phyloP scores from a whole-genome alignment of 2,888 invertebrate genomes.

The Periphyllus acericola region DNA sequence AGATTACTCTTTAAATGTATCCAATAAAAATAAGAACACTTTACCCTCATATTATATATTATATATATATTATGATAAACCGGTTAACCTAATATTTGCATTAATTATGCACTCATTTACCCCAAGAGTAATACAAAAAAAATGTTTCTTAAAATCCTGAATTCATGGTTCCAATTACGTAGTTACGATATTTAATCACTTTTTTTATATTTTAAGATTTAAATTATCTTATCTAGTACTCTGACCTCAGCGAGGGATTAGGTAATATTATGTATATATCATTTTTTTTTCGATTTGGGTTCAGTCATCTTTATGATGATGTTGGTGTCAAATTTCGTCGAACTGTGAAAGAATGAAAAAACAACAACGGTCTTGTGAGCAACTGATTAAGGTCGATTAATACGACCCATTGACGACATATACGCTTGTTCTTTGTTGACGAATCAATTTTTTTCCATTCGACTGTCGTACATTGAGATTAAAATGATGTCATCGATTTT shows the following conservation, averaged over 20 bases:
- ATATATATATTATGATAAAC: background rate
- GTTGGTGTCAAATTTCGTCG: conserved; percentile 55
- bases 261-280: background rate
- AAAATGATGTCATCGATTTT: conserved; percentile 55
- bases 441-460: conserved; percentile 56
- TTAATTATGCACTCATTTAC: conserved; percentile 29
- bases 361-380: conserved; percentile 36
- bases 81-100: conserved; percentile 7
- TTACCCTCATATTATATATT: background rate
- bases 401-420: conserved; percentile 58
- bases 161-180: conserved; percentile 6
- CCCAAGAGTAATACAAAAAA: conserved; percentile 10
- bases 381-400: conserved; percentile 62
- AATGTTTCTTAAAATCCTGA: background rate
- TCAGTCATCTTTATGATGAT: conserved; percentile 23
- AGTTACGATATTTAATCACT: background rate
- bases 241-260: conserved; percentile 4
- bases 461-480: conserved; percentile 41
- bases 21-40: background rate
- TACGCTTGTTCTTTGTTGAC: conserved; percentile 53
- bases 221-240: background rate
- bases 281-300: conserved; percentile 10
- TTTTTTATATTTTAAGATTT: background rate
- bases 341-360: conserved; percentile 57
- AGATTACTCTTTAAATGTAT: background rate